Percentiles rank a stretch among this genome's conserved stretches.
phyloP scores from a whole-genome alignment of 2,113 vertebrate genomes.

The Ctenodactylus gundi region DNA sequence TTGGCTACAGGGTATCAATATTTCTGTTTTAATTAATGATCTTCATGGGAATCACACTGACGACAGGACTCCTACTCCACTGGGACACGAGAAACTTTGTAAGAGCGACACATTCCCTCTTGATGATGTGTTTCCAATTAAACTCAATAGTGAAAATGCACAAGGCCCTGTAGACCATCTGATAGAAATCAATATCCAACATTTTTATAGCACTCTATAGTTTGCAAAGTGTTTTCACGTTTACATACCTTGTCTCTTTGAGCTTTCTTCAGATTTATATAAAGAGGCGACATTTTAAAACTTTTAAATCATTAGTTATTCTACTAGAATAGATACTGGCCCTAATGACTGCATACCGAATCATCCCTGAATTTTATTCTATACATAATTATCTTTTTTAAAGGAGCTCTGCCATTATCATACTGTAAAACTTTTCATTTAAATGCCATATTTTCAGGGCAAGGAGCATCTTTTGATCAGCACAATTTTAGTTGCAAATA shows the following conservation, averaged over 20 bases:
- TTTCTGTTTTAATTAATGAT: background rate
- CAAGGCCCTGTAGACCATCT: background rate
- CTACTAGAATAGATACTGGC: background rate
- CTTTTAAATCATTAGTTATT: background rate
- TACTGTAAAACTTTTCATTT: background rate
- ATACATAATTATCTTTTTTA: slow-evolving; percentile 1
- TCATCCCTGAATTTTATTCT: background rate
- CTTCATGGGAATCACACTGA: background rate
- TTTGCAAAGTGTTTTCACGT: background rate
- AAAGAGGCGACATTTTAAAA: background rate
- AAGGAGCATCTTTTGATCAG: background rate
- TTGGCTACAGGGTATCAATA: background rate
- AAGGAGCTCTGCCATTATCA: background rate
- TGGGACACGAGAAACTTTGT: background rate
- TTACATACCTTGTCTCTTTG: background rate
- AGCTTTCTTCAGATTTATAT: background rate
- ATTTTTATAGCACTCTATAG: background rate
- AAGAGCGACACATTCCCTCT: background rate
- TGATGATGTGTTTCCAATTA: background rate
- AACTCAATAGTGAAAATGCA: background rate
- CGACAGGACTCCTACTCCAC: background rate
- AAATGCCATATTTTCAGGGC: background rate
- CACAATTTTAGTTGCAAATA: background rate
- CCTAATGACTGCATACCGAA: background rate
- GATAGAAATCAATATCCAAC: background rate